Evolutionary conservation across 2,888 invertebrate genomes (phyloP), one percentile per base, ranked within the genome.

Genomic region (Meta bourneti): DNA sequence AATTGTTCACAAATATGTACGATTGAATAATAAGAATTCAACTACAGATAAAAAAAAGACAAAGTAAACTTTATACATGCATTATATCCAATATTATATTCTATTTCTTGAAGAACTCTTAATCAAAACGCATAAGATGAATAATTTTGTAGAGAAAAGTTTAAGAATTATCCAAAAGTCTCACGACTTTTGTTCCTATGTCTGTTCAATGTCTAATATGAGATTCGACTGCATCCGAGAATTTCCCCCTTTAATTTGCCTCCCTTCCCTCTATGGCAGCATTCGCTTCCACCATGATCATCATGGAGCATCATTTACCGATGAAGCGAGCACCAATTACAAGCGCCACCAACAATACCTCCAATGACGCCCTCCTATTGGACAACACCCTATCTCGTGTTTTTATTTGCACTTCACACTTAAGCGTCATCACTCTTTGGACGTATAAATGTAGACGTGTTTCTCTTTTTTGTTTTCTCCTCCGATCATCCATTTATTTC

Each of bases 391-490:
- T n/a, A 90, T 90, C 48, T 85, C 90, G 90, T 90, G 80, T 87
- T 91, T 91, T 91, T 91, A 87, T 91, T 90, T 81, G 81, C 90
- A 79, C 72, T 79, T 84, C 49, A 77, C 82, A 75, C 19, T 20
- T 34, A 61, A 51, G 75, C 78, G 52, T 77, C 78, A 82, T 86
- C 48, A n/a, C 75, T 72, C 79, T n/a, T 61, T 54, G 82, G 49
- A 49, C 61, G 49, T 19, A 79, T 80, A 85, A 80, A 84, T 85
- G 89, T 69, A 81, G 74, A 81, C 72, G 77, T 51, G 83, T 83
- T 78, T 16, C 52, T 48, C 20, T 72, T 49, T 83, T 71, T 71
- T 72, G 77, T 77, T 82, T 87, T 52, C 49, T 86, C 11, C 70
- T 70, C 13, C 52, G n/a, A 48, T 16, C 51, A 54, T 87, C 74